phyloP scores from a whole-genome alignment of 2,797 vertebrate genomes.

The Syndactyla subalaris region DNA sequence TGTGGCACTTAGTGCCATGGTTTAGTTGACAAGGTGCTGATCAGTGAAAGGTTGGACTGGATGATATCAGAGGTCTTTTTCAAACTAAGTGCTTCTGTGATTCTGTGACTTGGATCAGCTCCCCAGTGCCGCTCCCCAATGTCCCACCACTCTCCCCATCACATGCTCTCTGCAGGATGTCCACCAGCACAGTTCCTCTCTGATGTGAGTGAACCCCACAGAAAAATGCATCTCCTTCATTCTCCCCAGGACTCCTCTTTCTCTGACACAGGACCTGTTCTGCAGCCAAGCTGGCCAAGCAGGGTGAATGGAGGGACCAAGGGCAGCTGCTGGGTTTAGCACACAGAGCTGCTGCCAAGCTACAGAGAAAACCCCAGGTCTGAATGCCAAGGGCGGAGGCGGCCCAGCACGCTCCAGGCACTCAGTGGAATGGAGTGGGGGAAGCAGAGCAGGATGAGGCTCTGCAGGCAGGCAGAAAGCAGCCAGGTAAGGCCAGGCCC shows the following conservation, averaged over 20 bases:
- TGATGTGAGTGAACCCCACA: not conserved
- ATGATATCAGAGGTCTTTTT: not conserved
- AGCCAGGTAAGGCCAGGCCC: accelerated
- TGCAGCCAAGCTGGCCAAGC: not conserved
- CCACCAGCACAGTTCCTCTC: not conserved
- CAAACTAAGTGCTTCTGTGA: not conserved
- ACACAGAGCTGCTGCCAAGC: not conserved
- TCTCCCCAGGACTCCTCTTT: not conserved
- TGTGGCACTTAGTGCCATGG: not conserved
- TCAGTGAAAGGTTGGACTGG: not conserved
- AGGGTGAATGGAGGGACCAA: not conserved
- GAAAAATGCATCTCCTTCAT: not conserved
- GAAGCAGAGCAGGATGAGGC: accelerated
- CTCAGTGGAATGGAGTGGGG: accelerated
- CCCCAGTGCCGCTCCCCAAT: accelerated
- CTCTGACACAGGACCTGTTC: not conserved
- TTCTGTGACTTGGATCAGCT: not conserved
- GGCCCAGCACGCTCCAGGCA: not conserved
- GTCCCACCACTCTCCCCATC: not conserved
- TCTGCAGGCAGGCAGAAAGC: not conserved
- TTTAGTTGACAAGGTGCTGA: not conserved
- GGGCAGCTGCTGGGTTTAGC: not conserved
- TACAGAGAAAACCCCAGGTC: not conserved
- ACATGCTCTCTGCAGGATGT: not conserved
- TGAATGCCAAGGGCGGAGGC: not conserved